These are phyloP conservation scores for Agrypnia vestita DNA, from an alignment of 1,140 invertebrate species.

Conservation along the genomic window DNA sequence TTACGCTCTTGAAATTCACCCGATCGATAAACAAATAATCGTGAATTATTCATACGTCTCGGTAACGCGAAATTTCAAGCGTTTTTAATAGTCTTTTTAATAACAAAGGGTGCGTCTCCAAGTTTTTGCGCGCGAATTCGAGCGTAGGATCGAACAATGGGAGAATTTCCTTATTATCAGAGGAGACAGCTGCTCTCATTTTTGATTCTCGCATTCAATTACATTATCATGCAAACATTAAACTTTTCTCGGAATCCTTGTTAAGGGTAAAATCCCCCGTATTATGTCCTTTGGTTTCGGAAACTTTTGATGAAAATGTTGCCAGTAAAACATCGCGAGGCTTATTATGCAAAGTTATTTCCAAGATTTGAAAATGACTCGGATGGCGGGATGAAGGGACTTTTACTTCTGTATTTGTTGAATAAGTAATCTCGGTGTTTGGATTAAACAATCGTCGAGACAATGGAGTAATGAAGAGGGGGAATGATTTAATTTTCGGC, in stretches of 20 bases:
- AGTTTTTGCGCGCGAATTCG: neutral
- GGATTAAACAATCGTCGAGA: slow-evolving; percentile 31
- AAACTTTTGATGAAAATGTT: slow-evolving; percentile 57
- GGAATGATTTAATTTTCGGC: slow-evolving; percentile 21
- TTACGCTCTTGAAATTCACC: no score
- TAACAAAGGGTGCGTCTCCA: neutral
- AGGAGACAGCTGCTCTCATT: neutral
- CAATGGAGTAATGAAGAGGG: slow-evolving; percentile 24
- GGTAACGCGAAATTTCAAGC: no score
- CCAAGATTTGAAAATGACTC: slow-evolving; percentile 28
- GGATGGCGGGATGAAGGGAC: slow-evolving; percentile 6
- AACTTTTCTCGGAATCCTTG: slow-evolving; percentile 50
- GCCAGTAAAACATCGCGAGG: slow-evolving; percentile 27
- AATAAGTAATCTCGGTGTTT: slow-evolving; percentile 32
- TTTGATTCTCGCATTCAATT: slow-evolving; percentile 42
- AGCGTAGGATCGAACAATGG: slow-evolving; percentile 6
- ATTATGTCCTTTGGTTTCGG: slow-evolving; percentile 55
- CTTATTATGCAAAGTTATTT: slow-evolving; percentile 38
- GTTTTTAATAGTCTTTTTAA: neutral
- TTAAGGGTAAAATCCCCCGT: slow-evolving; percentile 52
- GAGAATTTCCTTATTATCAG: slow-evolving; percentile 8
- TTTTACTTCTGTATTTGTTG: slow-evolving; percentile 30
- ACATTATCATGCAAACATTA: slow-evolving; percentile 56
- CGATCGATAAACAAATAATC: no score
- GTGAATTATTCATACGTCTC: no score